A percentile compares a stretch with the other conserved stretches of the same genome.
Conservation (phyloP, 2,888 invertebrate genomes). For the Athalia circularis region DNA sequence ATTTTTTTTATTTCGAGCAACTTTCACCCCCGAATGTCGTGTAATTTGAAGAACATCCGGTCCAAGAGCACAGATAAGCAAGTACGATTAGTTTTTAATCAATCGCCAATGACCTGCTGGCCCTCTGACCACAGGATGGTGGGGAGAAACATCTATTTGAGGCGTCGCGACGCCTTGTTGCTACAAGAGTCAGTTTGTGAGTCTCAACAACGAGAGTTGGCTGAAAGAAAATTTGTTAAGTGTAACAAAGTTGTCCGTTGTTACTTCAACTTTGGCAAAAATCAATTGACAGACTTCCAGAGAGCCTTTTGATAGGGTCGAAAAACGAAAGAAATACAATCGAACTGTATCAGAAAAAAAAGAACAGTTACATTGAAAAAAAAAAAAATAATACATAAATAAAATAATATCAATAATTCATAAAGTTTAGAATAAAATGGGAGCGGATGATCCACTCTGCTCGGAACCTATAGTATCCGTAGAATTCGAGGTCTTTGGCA, state of each 20-base stretch:
- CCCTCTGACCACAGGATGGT: constrained; percentile 62
- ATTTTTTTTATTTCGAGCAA: no score
- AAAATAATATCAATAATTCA: constrained; percentile 24
- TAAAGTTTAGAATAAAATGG: constrained; percentile 72
- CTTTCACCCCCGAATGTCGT: no score
- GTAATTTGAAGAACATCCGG: no score
- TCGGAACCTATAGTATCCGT: constrained; percentile 83
- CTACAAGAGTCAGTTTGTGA: constrained; percentile 67
- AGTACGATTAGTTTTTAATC: constrained; percentile 63
- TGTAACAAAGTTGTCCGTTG: constrained; percentile 15
- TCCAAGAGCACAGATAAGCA: neutral
- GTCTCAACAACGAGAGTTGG: constrained; percentile 63
- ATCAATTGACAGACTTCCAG: neutral
- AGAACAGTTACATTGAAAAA: constrained; percentile 44
- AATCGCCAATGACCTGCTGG: constrained; percentile 65
- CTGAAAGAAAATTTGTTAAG: constrained; percentile 48
- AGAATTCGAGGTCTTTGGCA: constrained; percentile 93
- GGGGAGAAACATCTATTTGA: constrained; percentile 70
- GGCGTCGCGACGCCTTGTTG: constrained; percentile 63
- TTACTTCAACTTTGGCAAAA: no score
- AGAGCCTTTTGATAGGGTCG: constrained; percentile 23
- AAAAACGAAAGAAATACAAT: constrained; percentile 44
- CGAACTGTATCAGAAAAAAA: constrained; percentile 45
- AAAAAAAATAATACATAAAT: constrained; percentile 28
- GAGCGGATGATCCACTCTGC: constrained; percentile 75